Base-by-base conservation (phyloP, 2,797 vertebrate genomes). In the Cichlasoma orientale region DNA sequence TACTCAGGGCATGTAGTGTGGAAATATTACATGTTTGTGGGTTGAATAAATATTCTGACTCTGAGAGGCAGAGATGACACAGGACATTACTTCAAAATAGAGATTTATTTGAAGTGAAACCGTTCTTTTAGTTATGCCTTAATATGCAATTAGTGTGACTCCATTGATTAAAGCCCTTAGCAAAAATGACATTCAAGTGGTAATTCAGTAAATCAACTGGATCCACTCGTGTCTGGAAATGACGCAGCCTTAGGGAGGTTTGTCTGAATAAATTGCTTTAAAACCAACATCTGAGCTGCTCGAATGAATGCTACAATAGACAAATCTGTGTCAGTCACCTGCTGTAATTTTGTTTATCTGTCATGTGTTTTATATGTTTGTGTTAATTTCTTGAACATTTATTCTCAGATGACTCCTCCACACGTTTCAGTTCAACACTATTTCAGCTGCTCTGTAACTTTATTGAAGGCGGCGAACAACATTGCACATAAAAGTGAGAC, bases 331-430 rank as follows among this genome's bases (percentile, higher is more conserved):
- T 56, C 41, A 68, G 23, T 50, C 77, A 75, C 52, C 41, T 66
- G 9, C 31, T 63, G 13, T 78, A 58, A 80, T 61, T 61, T 57
- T 14, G 54, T 81, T 91, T 78, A 83, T 70, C 80, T 86, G 71
- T 80, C 66, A 86, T 80, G 27, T 10, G 47, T 54, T 79, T 52
- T 18, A 38, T 61, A 56, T 61, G 70, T 41, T 41, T 44, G 52
- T 31, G 6, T 72, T 78, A 53, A 3, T 74, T 72, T 77, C 69
- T 68, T 3, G 10, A 78, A 71, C 19, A 21, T 14, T 16, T 10
- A 59, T 58, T 82, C 76, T 71, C 27, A 58, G 10, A 18, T 71
- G 54, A 56, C 16, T 56, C 23, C 18, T 78, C 18, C 7, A 57
- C 75, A 44, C 9, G 14, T 77, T 88, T 72, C 0, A 12, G 31